Base-by-base conservation (phyloP, 2,888 invertebrate genomes). In the Xanthorhoe spadicearia region DNA sequence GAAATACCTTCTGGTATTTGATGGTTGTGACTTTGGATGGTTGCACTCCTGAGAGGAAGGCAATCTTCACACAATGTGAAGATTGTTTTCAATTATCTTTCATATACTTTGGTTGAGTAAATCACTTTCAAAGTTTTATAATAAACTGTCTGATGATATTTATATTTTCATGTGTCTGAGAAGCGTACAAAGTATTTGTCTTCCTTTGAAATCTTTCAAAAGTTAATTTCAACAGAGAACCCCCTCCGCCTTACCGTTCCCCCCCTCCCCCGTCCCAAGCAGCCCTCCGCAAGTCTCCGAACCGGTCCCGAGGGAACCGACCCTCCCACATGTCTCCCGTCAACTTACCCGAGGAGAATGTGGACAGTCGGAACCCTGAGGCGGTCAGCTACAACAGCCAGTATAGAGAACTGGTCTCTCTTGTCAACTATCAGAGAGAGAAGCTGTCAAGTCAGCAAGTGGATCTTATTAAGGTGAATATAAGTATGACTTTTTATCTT, bases 361-460 rank as follows among this genome's bases (percentile, higher is more conserved):
- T 76, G 1, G 87, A 87, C 23, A 78, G 75, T 46, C 76, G 85
- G 15, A 83, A 77, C 63, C 94, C 94, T 1, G 96, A 96, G 76
- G 94, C 95, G n/a, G 95, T 95, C 63, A 94, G 95, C 66, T 96
- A 95, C 86, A 96, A 95, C 86, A 95, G 95, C 65, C 96, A 97
- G 86, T 97, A 97, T 80, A 94, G 95, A 80, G 98, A 98, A 89
- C 94, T 98, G 70, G 95, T 98, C 68, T 96, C 97, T 67, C 94
- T 98, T 77, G 97, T 98, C 66, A 98, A 98, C 90, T 96, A 96
- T 85, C 98, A 98, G 88, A 94, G 98, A 70, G 98, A 98, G 82
- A 97, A 98, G 85, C 94, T 99, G 67, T 96, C 96, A 61, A 95
- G 95, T 77, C 98, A 98, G 83, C 98, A 98, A 89, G 96, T 97